Evolutionary conservation across 2,113 vertebrate species (phyloP).

Genomic region (Cyrtonyx montezumae): DNA sequence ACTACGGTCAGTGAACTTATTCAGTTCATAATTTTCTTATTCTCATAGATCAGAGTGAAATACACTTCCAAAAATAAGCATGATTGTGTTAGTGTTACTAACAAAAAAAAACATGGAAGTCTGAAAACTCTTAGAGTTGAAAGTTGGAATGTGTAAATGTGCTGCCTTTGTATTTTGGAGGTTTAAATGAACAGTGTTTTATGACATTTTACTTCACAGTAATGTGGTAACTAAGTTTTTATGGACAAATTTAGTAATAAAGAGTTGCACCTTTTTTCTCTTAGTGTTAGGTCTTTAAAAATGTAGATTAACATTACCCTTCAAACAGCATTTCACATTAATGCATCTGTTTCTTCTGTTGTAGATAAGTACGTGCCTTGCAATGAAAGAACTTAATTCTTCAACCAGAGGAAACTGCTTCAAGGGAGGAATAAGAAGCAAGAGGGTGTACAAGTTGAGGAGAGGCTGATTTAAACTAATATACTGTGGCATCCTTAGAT

Average conservation of each 20-base stretch:
- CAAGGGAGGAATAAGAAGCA: conserved; percentile 74
- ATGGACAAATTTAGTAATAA: neutral
- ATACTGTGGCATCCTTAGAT: conserved; percentile 64
- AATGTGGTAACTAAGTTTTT: neutral
- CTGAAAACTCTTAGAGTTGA: too few species aligned
- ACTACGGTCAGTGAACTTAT: neutral
- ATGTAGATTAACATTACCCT: neutral
- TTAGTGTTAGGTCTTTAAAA: neutral
- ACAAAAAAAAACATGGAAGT: too few species aligned
- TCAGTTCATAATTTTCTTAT: neutral
- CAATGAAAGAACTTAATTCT: conserved; percentile 71
- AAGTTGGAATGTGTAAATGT: neutral
- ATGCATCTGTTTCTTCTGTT: conserved; percentile 59
- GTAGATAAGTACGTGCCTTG: conserved; percentile 83
- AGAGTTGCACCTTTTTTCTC: neutral
- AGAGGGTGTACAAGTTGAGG: conserved; percentile 18
- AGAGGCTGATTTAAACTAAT: conserved; percentile 59
- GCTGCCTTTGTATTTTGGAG: neutral
- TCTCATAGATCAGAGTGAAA: neutral
- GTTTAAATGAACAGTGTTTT: neutral
- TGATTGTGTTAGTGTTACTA: neutral
- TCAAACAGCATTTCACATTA: conserved; percentile 24
- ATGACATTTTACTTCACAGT: neutral
- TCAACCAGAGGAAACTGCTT: conserved; percentile 67
- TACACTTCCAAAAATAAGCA: neutral